Conservation (phyloP, 2,113 vertebrate species). For the Struthio camelus region DNA sequence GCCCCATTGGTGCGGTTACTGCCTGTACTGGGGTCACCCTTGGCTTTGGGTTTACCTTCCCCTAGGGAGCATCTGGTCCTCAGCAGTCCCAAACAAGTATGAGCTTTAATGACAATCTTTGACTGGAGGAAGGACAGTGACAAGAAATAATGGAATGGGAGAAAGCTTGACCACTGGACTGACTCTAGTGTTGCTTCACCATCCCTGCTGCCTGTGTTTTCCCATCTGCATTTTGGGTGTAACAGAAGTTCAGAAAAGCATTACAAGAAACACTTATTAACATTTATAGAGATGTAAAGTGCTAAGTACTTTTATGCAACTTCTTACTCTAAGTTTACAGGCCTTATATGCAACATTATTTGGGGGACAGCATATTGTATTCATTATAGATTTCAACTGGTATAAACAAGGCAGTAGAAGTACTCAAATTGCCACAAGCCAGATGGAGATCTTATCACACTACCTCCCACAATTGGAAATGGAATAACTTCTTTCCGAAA, state of each 20-base stretch:
- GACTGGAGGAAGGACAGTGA: not conserved
- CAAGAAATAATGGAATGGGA: not conserved
- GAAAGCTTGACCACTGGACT: not conserved
- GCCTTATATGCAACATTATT: not conserved
- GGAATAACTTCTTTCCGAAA: not conserved
- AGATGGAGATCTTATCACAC: conserved; percentile 54
- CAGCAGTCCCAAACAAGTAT: not conserved
- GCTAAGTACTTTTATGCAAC: not conserved
- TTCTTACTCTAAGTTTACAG: conserved; percentile 14
- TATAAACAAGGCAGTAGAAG: conserved; percentile 40
- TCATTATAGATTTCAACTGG: conserved; percentile 41
- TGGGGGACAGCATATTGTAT: conserved; percentile 5
- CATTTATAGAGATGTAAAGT: not conserved
- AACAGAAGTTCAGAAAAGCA: not conserved
- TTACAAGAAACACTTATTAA: not conserved
- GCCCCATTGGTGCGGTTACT: not conserved
- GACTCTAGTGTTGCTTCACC: not conserved
- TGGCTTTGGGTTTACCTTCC: not conserved
- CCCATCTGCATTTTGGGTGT: not conserved
- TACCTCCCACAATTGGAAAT: conserved; percentile 35
- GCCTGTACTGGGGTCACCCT: not conserved
- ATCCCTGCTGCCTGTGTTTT: not conserved
- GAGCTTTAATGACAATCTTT: not conserved
- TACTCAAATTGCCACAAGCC: conserved; percentile 25
- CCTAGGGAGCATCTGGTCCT: not conserved